These are phyloP conservation scores for Fulmarus glacialis DNA, from an alignment of 2,113 vertebrate genomes.

Conservation along the genomic window DNA sequence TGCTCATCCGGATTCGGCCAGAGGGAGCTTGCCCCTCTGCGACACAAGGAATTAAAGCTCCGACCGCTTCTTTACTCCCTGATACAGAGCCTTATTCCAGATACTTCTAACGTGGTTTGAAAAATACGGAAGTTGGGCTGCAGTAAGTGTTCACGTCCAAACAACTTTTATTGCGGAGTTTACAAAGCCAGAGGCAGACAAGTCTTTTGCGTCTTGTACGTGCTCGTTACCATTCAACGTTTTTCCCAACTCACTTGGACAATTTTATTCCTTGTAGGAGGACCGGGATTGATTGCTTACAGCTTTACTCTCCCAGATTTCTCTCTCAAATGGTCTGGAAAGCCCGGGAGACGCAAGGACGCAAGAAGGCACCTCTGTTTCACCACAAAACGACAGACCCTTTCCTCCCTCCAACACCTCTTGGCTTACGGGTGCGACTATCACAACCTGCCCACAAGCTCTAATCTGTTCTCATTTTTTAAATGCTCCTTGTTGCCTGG, in stretches of 20 bases:
- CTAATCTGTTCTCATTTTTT: slow-evolving; percentile 72
- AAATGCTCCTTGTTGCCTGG: slow-evolving; percentile 65
- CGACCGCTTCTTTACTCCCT: background rate
- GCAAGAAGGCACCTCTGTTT: background rate
- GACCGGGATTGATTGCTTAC: background rate
- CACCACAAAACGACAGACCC: background rate
- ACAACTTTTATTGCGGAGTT: background rate
- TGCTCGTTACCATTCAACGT: background rate
- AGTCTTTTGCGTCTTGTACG: background rate
- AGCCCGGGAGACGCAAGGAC: background rate
- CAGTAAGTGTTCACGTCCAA: background rate
- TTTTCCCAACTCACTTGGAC: slow-evolving; percentile 36
- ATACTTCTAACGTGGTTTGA: background rate
- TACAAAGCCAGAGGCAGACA: background rate
- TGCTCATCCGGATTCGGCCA: background rate
- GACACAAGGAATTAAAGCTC: background rate
- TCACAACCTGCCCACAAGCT: slow-evolving; percentile 14
- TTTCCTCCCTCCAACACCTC: background rate
- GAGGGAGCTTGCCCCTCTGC: background rate
- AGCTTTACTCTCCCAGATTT: background rate
- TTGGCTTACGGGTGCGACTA: background rate
- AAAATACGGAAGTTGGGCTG: background rate
- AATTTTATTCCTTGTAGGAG: background rate
- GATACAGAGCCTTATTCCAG: background rate
- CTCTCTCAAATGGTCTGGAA: background rate